These are phyloP conservation scores for Dicrostonyx torquatus DNA, from an alignment of 2,797 vertebrate species.

Conservation along the genomic window DNA sequence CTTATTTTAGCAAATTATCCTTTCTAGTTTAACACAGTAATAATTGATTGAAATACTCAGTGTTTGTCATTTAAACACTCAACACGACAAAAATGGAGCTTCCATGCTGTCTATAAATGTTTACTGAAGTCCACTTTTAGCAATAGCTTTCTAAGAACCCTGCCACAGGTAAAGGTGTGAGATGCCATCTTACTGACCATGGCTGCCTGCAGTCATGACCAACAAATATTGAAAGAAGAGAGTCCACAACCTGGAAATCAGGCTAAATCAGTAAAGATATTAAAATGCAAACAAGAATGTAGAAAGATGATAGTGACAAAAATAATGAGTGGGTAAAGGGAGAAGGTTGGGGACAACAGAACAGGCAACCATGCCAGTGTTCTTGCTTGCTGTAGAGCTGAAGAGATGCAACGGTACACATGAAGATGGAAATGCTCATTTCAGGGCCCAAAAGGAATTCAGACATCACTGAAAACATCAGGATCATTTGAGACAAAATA, in stretches of 20 bases:
- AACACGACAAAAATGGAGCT: neutral
- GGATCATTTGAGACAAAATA: neutral
- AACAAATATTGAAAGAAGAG: neutral
- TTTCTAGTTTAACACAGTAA: neutral
- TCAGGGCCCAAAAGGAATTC: neutral
- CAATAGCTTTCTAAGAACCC: neutral
- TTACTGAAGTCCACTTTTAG: neutral
- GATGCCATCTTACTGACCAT: neutral
- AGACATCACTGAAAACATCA: neutral
- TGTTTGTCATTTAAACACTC: neutral
- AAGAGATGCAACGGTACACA: neutral
- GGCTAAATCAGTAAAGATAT: neutral
- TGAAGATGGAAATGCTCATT: neutral
- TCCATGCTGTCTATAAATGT: neutral
- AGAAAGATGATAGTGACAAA: conserved; percentile 4
- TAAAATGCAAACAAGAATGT: neutral
- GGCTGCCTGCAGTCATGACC: neutral
- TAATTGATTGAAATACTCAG: neutral
- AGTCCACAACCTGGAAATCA: neutral
- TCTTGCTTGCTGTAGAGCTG: neutral
- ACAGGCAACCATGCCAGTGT: neutral
- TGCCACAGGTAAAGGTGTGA: neutral
- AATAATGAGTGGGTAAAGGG: neutral
- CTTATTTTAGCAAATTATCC: neutral
- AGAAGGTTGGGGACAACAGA: neutral